Evolutionary conservation across 2,113 vertebrate genomes (phyloP), one percentile per base, ranked within the genome.

Genomic region (Eurypyga helias): DNA sequence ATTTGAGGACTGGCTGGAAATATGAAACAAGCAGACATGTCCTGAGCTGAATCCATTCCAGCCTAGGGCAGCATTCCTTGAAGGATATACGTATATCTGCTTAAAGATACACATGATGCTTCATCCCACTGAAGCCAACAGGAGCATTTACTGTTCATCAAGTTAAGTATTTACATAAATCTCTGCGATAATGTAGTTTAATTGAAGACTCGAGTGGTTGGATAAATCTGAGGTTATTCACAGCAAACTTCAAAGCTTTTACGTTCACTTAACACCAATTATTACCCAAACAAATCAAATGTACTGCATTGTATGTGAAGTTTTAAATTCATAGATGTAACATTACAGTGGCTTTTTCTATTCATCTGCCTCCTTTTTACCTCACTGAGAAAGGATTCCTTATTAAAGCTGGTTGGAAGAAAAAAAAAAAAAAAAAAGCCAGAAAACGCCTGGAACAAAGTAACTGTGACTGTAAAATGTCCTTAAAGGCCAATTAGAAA

Each of bases 401-500:
- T 97, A 98, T 98, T 98, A 98, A 97, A 97, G 94, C 96, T 96
- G 75, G 75, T 95, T 76, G 4, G 43, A 75, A 83, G 87, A 80
- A 76, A 45, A 43, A 48, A 70, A 76, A 94, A 93, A 87, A 93
- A 91, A 92, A 95, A 94, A 94, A 96, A 90, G 79, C n/a, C 92
- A 82, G 91, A 97, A 90, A 98, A 96, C 6, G 98, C 98, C 98
- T 98, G 96, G 95, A 98, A 98, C 98, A 98, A 98, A 98, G 98
- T 98, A 98, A 98, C 97, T 98, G 96, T 98, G 98, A 97, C 98
- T 98, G 97, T 97, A 98, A 98, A 98, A 98, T 97, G 97, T 98
- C 98, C 98, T 98, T 98, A 98, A 98, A 98, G 98, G 97, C 98
- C 98, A 98, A 98, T 98, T 98, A 98, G 98, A 98, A 98, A 98